Evolutionary conservation across 2,113 vertebrate genomes (phyloP).

Genomic region (Hyla sarda): DNA sequence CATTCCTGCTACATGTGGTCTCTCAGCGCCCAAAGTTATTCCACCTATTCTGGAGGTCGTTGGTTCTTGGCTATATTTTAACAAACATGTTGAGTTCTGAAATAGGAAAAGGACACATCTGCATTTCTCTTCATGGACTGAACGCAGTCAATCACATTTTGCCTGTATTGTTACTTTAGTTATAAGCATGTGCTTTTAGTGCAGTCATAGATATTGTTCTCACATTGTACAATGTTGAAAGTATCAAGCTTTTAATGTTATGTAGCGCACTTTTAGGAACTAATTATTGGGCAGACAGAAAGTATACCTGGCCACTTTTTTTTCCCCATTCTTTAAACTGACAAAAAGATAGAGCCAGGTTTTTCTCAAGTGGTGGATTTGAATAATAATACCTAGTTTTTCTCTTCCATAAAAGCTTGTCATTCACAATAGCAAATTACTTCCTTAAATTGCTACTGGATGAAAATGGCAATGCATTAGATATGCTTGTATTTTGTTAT

Average conservation of each 20-base stretch:
- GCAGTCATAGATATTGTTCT: neutral
- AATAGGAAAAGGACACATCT: too few relatives aligned
- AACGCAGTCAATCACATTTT: neutral
- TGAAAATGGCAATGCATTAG: conserved; percentile 23
- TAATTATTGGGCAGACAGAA: conserved; percentile 11
- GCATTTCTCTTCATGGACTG: too few relatives aligned
- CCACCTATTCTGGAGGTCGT: too few relatives aligned
- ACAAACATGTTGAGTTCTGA: too few relatives aligned
- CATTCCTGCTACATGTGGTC: too few relatives aligned
- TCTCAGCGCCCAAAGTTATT: too few relatives aligned
- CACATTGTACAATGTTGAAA: neutral
- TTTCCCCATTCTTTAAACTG: conserved; percentile 8
- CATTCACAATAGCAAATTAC: conserved; percentile 20
- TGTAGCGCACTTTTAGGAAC: neutral
- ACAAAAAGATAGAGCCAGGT: neutral
- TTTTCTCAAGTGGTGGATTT: neutral
- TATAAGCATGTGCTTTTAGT: neutral
- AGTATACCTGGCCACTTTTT: neutral
- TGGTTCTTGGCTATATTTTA: too few relatives aligned
- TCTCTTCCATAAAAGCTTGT: conserved; percentile 30
- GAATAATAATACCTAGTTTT: conserved; percentile 38
- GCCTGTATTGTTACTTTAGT: neutral
- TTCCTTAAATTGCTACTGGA: conserved; percentile 16
- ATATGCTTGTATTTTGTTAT: conserved; percentile 22
- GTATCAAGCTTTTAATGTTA: neutral